Evolutionary conservation across 2,797 vertebrate species (phyloP), one percentile per base, ranked within the genome.

Genomic region (Coccyzus lansbergi): DNA sequence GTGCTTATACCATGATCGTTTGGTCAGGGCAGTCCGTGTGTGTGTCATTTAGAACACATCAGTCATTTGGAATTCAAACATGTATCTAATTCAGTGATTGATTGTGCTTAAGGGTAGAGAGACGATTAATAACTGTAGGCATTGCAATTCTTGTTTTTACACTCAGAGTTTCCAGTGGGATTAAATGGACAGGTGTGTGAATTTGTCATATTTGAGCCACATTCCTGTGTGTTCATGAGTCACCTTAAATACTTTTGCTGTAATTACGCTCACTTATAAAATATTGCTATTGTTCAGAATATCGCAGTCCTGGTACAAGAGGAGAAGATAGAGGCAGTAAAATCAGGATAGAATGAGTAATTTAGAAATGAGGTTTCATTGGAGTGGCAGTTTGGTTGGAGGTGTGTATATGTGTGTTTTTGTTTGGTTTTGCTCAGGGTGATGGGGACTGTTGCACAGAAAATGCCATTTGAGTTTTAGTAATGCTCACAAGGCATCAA

Each of bases 391-490:
- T 25, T 44, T 49, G 53, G 7, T 64, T 89, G 5, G 6, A 5
- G 1, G 13, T 13, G 38, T 38, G 38, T 38, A 38, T 38, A 38
- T 38, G 38, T 38, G 38, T 25, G 19, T 17, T 38, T 68, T 42
- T 1, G 0, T 18, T 31, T 36, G 6, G 8, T 81, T 81, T 77
- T 75, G 17, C 34, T 77, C 0, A 0, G 7, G 7, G 11, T 49
- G 44, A 31, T 0, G 1, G 22, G 0, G 2, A 25, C 16, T 68
- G 40, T 49, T 63, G 33, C 13, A 17, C 33, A 70, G 62, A 44
- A 92, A 60, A 63, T 28, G 2, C 15, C 20, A 5, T 55, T 34
- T 46, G 46, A 53, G 29, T 62, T 82, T 56, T 40, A 16, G 22
- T 38, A 29, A 55, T 16, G 29, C 9, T 52, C 22, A 15, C 4